phyloP scores from a whole-genome alignment of 2,113 vertebrate species.

The Apaloderma vittatum region DNA sequence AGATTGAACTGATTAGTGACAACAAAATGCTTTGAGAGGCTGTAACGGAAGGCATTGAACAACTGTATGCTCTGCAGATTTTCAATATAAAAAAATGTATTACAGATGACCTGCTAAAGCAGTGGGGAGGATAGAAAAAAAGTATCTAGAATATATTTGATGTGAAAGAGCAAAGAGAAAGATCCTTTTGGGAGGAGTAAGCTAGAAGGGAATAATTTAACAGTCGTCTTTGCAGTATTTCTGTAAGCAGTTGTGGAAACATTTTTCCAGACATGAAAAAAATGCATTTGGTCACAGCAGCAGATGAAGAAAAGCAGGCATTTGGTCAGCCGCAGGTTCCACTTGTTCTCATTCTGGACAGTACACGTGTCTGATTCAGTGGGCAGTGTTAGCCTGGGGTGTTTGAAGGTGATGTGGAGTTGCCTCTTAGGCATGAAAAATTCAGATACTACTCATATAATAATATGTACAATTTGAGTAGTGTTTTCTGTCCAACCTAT shows the following conservation, averaged over 20 bases:
- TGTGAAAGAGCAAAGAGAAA: background rate
- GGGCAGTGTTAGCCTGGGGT: background rate
- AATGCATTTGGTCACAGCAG: background rate
- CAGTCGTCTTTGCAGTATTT: background rate
- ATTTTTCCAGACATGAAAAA: background rate
- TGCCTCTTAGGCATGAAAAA: background rate
- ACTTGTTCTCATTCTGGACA: background rate
- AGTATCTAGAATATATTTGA: background rate
- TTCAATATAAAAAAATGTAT: slow-evolving; percentile 14
- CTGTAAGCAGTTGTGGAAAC: background rate
- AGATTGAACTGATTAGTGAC: background rate
- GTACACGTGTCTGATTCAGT: background rate
- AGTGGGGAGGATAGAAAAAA: background rate
- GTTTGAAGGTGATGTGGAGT: background rate
- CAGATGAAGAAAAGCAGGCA: background rate
- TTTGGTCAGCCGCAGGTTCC: background rate
- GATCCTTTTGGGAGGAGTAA: background rate
- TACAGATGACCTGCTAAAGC: background rate
- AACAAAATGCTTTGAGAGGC: slow-evolving; percentile 13
- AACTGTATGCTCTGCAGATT: background rate
- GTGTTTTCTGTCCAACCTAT: background rate
- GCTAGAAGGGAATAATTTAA: background rate
- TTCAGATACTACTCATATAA: background rate
- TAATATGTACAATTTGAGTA: background rate
- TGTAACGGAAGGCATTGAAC: background rate